phyloP scores from a whole-genome alignment of 2,113 vertebrate genomes.

The Poeciliopsis retropinna region DNA sequence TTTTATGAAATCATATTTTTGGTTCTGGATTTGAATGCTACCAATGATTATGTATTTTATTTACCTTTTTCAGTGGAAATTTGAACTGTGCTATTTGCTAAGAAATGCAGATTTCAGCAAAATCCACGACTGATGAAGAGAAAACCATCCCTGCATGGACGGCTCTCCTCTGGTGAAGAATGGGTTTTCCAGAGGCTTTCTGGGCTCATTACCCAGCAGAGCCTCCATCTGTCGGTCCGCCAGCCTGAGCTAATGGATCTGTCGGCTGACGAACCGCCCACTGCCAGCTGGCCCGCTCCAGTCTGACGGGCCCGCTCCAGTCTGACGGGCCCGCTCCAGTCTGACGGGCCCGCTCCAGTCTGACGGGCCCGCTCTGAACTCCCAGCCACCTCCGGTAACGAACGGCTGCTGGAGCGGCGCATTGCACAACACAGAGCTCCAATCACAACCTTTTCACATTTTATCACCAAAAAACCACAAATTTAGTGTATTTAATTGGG shows the following conservation, averaged over 20 bases:
- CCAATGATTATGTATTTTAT: background rate
- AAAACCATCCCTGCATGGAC: constrained; percentile 17
- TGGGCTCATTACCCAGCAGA: constrained; percentile 61
- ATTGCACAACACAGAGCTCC: background rate
- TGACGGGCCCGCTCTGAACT: constrained; percentile 3
- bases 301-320: constrained; percentile 61
- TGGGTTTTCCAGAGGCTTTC: constrained; percentile 32
- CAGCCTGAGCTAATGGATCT: constrained; percentile 64
- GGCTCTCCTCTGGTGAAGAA: constrained; percentile 20
- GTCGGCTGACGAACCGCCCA: constrained; percentile 57
- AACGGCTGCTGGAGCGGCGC: constrained; percentile 6
- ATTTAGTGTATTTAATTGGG: background rate
- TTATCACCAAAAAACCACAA: background rate
- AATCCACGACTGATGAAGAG: background rate
- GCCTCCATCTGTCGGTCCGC: constrained; percentile 65
- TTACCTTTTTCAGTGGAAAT: background rate
- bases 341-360: background rate
- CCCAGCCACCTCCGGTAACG: constrained; percentile 1
- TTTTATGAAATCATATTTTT: background rate
- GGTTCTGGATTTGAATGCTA: too few relatives aligned
- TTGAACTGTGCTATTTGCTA: background rate
- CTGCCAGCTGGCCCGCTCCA: constrained; percentile 68
- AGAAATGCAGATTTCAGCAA: background rate
- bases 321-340: background rate
- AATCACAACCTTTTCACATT: background rate